Conservation (phyloP, 2,113 vertebrate genomes). For the Colaptes auratus region DNA sequence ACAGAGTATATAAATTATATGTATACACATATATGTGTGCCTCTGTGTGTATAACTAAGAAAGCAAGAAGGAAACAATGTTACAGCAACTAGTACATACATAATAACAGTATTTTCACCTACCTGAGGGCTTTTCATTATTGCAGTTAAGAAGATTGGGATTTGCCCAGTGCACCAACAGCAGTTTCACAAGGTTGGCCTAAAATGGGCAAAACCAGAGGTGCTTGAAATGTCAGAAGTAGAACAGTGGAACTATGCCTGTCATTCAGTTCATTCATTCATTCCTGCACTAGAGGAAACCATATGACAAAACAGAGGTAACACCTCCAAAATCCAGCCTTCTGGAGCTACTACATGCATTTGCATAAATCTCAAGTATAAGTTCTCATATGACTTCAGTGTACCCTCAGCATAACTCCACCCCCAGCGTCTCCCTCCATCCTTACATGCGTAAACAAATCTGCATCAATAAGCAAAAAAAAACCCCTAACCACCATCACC, state of each 20-base stretch:
- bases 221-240: not conserved
- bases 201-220: slow-evolving; percentile 27
- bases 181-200: slow-evolving; percentile 89
- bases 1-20: not conserved
- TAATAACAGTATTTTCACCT: not conserved
- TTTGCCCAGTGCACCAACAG: slow-evolving; percentile 87
- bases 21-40: not conserved
- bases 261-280: not conserved
- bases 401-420: not conserved
- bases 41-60: not conserved
- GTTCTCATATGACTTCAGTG: fast-evolving
- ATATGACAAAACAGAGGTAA: not conserved
- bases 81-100: not conserved
- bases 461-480: not conserved
- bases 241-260: not conserved
- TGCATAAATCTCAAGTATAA: not conserved
- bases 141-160: slow-evolving; percentile 89
- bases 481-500: not conserved
- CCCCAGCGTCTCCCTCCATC: not conserved
- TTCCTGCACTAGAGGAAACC: not conserved
- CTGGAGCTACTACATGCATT: not conserved
- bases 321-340: not conserved
- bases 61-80: not conserved
- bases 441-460: not conserved
- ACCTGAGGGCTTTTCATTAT: slow-evolving; percentile 94